Conservation (phyloP, 2,888 invertebrate genomes). For the Phaonia tiefii region DNA sequence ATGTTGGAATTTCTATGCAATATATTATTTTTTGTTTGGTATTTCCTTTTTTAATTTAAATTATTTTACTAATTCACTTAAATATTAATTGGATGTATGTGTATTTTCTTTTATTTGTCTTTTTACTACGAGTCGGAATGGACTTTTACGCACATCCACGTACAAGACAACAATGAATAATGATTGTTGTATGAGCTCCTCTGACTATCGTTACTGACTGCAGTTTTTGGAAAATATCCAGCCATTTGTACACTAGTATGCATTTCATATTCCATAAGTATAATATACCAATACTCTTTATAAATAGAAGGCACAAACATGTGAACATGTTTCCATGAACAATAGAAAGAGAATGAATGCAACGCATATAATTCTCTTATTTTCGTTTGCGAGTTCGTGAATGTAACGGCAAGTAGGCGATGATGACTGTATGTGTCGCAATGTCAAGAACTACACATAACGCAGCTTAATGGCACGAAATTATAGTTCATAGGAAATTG, state of each 20-base stretch:
- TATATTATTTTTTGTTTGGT: neutral
- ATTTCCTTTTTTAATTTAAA: neutral
- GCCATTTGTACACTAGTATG: too few relatives aligned
- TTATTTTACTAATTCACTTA: neutral
- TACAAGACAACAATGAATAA: constrained; percentile 17
- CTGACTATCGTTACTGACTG: constrained; percentile 1
- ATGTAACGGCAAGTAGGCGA: neutral
- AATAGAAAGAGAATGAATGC: neutral
- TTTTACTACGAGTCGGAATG: neutral
- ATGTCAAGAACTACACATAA: constrained; percentile 13
- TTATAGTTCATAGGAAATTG: too few relatives aligned
- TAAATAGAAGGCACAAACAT: neutral
- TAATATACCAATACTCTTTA: too few relatives aligned
- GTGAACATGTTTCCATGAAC: neutral
- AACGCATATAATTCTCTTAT: constrained; percentile 3
- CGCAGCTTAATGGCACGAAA: neutral
- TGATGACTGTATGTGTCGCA: neutral
- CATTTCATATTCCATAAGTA: neutral
- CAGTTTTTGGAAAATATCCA: neutral
- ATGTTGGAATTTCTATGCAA: neutral
- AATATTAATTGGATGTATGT: too few relatives aligned
- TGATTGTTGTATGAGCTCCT: constrained; percentile 3
- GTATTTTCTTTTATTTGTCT: neutral
- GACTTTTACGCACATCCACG: constrained; percentile 6
- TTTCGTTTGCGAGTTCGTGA: neutral